These are phyloP conservation scores for Drosophila novamexicana DNA, from an alignment of 1,140 invertebrate species.

Conservation along the genomic window DNA sequence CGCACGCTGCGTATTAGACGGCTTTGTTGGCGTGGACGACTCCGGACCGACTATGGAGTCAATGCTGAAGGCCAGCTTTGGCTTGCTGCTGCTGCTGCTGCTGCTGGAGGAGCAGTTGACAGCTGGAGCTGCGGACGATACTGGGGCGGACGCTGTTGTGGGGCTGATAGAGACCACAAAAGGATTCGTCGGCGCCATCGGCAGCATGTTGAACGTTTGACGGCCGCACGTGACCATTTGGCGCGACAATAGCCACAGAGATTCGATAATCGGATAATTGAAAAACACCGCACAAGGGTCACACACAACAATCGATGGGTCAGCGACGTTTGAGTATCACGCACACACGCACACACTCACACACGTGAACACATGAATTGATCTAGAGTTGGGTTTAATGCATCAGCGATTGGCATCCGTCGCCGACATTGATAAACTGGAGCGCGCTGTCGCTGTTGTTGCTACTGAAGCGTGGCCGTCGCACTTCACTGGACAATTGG, in stretches of 20 bases:
- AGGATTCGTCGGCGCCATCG: conserved; percentile 83
- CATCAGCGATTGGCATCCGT: conserved; percentile 72
- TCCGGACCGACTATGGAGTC: conserved; percentile 94
- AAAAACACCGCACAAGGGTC: conserved; percentile 40
- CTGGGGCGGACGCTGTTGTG: conserved; percentile 37
- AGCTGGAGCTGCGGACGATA: conserved; percentile 14
- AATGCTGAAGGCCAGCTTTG: conserved; percentile 97
- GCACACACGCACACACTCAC: conserved; percentile 20
- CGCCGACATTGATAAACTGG: conserved; percentile 78
- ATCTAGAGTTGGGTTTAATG: conserved; percentile 51
- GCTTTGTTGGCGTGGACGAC: conserved; percentile 76
- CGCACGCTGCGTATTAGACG: conserved; percentile 37
- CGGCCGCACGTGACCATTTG: conserved; percentile 84
- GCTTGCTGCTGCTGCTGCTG: conserved; percentile 86
- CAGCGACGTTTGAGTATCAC: conserved; percentile 15
- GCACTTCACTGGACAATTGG: conserved; percentile 72
- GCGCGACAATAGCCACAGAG: conserved; percentile 25
- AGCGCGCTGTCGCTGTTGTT: conserved; percentile 30
- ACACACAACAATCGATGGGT: conserved; percentile 25
- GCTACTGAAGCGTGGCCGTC: conserved; percentile 72
- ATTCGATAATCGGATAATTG: conserved; percentile 40
- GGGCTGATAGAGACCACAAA: conserved; percentile 65
- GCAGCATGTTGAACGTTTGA: conserved; percentile 83
- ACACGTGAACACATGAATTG: conserved; percentile 33
- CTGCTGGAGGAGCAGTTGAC: conserved; percentile 21